These are phyloP conservation scores for Nyctibius bracteatus DNA, from an alignment of 2,113 vertebrate species.

Conservation along the genomic window DNA sequence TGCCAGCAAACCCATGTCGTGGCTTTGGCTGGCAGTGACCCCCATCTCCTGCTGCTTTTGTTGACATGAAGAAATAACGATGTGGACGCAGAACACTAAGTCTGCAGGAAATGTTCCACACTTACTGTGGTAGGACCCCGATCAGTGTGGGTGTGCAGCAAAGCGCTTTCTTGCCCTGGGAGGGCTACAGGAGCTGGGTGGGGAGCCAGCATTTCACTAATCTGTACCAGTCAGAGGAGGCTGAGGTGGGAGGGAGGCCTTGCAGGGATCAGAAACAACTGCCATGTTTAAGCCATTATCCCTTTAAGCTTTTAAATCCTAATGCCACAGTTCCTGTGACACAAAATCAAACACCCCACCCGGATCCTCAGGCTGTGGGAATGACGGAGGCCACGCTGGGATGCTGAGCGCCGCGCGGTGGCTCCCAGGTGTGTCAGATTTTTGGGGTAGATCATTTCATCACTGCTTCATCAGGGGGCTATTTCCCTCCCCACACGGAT, in stretches of 20 bases:
- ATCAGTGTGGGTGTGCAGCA: neutral
- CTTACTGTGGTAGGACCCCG: neutral
- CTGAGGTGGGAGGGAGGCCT: neutral
- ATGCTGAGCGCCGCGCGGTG: fast-evolving
- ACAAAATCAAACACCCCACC: neutral
- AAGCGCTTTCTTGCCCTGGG: neutral
- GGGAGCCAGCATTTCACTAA: neutral
- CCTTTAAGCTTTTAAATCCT: neutral
- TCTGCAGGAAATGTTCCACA: neutral
- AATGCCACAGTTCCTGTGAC: neutral
- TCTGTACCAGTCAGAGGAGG: neutral
- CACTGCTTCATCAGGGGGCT: neutral
- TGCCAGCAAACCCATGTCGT: no score
- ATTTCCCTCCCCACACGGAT: fast-evolving
- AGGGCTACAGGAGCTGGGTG: neutral
- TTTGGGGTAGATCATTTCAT: neutral
- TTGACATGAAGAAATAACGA: neutral
- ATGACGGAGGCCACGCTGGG: fast-evolving
- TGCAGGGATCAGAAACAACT: no score
- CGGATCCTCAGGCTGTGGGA: fast-evolving
- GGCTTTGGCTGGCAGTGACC: neutral
- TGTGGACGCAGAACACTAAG: neutral
- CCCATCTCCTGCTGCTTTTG: neutral
- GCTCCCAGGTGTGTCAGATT: neutral
- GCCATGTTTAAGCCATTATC: neutral